A percentile compares a stretch with the other conserved stretches of the same genome.
phyloP scores from a whole-genome alignment of 2,113 vertebrate species.

The Melanocharis versteri region DNA sequence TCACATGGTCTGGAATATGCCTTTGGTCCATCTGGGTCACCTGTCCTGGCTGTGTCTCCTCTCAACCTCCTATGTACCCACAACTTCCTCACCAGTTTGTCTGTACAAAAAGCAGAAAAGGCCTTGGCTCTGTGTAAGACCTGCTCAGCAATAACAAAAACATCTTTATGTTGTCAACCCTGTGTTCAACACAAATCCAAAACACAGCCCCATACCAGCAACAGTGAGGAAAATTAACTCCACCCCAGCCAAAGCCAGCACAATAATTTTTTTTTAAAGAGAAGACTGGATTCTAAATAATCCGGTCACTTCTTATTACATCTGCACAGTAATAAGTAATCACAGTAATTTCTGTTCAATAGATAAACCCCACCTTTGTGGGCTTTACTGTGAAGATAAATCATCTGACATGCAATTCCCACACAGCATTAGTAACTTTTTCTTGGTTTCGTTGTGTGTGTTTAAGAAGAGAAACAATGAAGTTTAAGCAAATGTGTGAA shows the following conservation, averaged over 20 bases:
- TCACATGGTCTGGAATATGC: background rate
- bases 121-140: background rate
- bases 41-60: background rate
- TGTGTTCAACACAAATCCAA: background rate
- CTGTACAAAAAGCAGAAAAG: background rate
- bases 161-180: background rate
- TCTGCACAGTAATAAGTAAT: background rate
- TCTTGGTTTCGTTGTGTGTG: background rate
- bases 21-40: background rate
- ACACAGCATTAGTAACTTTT: background rate
- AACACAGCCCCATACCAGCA: background rate
- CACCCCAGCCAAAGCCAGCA: background rate
- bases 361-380: background rate
- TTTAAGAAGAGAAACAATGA: background rate
- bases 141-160: background rate
- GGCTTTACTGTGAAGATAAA: background rate
- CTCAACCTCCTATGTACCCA: too few relatives aligned
- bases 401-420: background rate
- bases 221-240: background rate
- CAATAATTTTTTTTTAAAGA: background rate
- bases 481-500: background rate
- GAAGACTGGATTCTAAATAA: background rate
- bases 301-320: background rate
- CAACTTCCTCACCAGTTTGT: background rate
- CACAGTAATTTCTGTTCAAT: background rate